Conservation (phyloP, 35 echinoderm and acorn worm genomes). For the Lytechinus variegatus region DNA sequence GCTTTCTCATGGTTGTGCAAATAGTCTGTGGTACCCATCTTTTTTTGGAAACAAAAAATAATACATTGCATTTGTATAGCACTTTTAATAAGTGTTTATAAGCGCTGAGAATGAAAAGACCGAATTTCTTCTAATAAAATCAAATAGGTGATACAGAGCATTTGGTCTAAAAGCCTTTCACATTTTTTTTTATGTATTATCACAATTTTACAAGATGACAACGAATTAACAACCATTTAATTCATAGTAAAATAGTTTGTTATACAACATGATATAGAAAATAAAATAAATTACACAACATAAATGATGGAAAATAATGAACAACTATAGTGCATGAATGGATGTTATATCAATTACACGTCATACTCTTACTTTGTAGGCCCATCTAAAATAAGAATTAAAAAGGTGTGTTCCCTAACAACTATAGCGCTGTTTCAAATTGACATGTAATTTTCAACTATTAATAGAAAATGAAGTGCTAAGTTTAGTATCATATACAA, state of each 20-base stretch:
- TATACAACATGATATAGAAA: background rate
- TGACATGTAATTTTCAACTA: background rate
- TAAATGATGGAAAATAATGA: background rate
- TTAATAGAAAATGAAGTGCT: background rate
- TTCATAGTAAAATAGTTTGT: too few species aligned
- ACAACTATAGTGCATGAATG: background rate
- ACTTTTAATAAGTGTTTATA: too few species aligned
- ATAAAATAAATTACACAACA: background rate
- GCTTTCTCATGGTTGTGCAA: too few species aligned
- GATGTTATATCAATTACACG: background rate
- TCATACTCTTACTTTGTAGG: background rate
- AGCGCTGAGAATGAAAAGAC: too few species aligned
- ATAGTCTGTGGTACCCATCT: too few species aligned
- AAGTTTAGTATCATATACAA: background rate
- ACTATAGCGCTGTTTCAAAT: background rate
- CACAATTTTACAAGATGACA: background rate
- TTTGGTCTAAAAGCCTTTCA: too few species aligned
- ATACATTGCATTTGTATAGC: too few species aligned
- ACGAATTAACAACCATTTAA: background rate
- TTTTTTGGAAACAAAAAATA: too few species aligned
- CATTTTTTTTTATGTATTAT: background rate
- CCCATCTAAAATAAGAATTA: background rate
- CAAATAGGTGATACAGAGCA: background rate
- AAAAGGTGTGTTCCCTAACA: background rate
- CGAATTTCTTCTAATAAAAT: background rate